These are phyloP conservation scores for Drosophila prolongata DNA, from an alignment of 2,888 invertebrate genomes.

Conservation along the genomic window DNA sequence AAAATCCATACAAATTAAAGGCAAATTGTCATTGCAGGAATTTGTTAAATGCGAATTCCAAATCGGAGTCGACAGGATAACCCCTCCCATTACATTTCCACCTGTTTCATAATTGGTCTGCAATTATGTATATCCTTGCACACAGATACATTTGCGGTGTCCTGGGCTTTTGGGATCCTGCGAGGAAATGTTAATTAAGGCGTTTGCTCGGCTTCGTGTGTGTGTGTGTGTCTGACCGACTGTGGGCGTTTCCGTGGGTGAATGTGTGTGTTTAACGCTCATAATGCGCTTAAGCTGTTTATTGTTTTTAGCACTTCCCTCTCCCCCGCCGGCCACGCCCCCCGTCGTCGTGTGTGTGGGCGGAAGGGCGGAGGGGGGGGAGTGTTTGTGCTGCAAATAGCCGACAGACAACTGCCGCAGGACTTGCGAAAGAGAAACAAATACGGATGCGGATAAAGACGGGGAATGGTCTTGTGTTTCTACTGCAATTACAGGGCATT, in stretches of 20 bases:
- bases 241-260: neutral
- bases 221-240: neutral
- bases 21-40: neutral
- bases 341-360: constrained; percentile 5
- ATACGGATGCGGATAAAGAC: neutral
- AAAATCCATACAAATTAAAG: neutral
- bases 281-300: constrained; percentile 69
- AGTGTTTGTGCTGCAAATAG: constrained; percentile 60
- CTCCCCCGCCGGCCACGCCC: constrained; percentile 12
- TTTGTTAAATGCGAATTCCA: neutral
- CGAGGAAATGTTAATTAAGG: constrained; percentile 36
- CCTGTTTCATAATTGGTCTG: constrained; percentile 18
- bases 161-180: neutral
- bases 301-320: constrained; percentile 48
- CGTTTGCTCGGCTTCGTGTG: constrained; percentile 10
- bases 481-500: constrained; percentile 55
- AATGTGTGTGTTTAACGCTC: constrained; percentile 35
- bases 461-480: neutral
- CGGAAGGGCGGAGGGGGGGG: constrained; percentile 17
- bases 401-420: constrained; percentile 32
- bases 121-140: constrained; percentile 26
- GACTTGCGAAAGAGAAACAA: neutral
- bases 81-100: neutral
- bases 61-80: constrained; percentile 4
- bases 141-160: constrained; percentile 2